Base-by-base conservation (phyloP, 1,140 invertebrate genomes). In the Dreissena polymorpha region DNA sequence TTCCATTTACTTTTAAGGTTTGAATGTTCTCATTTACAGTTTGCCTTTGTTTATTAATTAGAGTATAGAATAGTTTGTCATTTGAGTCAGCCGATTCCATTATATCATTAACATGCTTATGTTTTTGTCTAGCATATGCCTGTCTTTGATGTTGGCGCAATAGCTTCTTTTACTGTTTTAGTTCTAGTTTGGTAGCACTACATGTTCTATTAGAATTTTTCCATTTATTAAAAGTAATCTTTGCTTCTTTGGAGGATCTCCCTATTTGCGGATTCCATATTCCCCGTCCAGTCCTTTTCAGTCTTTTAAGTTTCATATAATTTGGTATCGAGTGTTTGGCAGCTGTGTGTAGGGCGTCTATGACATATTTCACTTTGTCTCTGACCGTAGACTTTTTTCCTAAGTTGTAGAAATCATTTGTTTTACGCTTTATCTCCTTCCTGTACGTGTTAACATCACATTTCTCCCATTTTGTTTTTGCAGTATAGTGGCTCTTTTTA, bases 231-330 rank as follows among this genome's bases (percentile, higher is more conserved):
- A 63, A 63, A n/a, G 23, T 18, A 12, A 57, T 57, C 55, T 57
- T 57, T 13, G 55, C 55, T n/a, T 57, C 55, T n/a, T n/a, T n/a
- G n/a, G n/a, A n/a, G n/a, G n/a, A n/a, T n/a, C n/a, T n/a, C n/a
- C n/a, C n/a, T n/a, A n/a, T n/a, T n/a, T n/a, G n/a, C n/a, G 18
- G 57, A 23, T 63, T 63, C 57, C 57, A 63, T 63, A 63, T 63
- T 63, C 57, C 23, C 18, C 23, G 57, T 12, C 57, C 57, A 5
- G 12, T n/a, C 57, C 23, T 63, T 63, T 63, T 63, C 23, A 63
- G 57, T 63, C 18, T 63, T 63, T 63, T 63, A 18, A n/a, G 18
- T 63, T 18, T 63, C 18, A 18, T 18, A 63, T 63, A 63, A n/a
- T 63, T 63, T 63, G 57, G 57, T n/a, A 63, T n/a, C 10, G n/a